Percentiles rank a stretch among this genome's conserved stretches.
Conservation (phyloP, 2,888 invertebrate species). For the Amiota mariae region DNA sequence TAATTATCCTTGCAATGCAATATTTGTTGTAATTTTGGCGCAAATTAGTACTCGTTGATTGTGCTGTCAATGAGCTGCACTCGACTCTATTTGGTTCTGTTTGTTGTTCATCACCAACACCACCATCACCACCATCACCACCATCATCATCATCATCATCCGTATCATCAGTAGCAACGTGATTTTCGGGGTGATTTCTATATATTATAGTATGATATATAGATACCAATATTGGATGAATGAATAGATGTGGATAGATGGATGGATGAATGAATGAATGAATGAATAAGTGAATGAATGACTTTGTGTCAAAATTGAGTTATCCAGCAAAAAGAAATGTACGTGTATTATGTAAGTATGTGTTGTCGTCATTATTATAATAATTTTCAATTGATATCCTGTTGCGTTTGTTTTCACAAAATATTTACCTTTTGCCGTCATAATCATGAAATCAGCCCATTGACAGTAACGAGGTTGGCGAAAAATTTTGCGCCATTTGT, state of each 20-base stretch:
- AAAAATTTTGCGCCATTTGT: slow-evolving; percentile 24
- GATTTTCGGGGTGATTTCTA: slow-evolving; percentile 20
- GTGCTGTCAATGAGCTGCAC: slow-evolving; percentile 20
- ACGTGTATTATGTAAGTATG: background rate
- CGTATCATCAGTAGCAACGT: background rate
- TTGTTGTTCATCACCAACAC: background rate
- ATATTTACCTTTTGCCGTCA: slow-evolving; percentile 70
- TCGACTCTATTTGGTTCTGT: slow-evolving; percentile 20
- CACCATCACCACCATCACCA: too few species aligned
- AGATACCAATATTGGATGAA: slow-evolving; percentile 6
- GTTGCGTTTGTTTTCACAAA: slow-evolving; percentile 71
- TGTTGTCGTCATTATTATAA: slow-evolving; percentile 42
- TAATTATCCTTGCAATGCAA: background rate
- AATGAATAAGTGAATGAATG: slow-evolving; percentile 15
- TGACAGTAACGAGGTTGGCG: background rate
- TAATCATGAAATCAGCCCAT: slow-evolving; percentile 41
- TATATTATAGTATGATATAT: background rate
- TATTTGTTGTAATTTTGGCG: slow-evolving; percentile 15
- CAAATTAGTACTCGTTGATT: slow-evolving; percentile 23
- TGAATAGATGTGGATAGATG: background rate
- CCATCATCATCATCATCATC: too few species aligned
- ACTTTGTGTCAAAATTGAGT: slow-evolving; percentile 25
- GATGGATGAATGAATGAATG: slow-evolving; percentile 4
- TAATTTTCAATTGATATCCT: slow-evolving; percentile 71
- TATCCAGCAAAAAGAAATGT: slow-evolving; percentile 1